Conservation (phyloP, 2,888 invertebrate species). For the Opisthograptis luteolata region DNA sequence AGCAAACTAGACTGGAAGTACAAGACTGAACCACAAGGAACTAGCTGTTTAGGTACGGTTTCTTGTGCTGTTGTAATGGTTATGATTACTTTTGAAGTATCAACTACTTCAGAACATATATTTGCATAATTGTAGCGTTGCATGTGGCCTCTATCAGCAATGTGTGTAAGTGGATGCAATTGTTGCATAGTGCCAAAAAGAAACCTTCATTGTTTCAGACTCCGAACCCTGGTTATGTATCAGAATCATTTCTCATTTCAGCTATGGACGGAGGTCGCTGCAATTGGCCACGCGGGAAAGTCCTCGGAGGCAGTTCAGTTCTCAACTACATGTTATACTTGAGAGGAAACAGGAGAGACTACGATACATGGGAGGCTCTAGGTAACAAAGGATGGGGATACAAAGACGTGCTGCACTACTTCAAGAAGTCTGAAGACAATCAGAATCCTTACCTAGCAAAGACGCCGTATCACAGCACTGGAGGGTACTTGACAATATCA, state of each 20-base stretch:
- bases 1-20: constrained; percentile 96
- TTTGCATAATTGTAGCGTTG: no score
- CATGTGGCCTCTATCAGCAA: no score
- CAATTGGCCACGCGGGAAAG: constrained; percentile 97
- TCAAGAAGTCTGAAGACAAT: constrained; percentile 96
- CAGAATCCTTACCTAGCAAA: constrained; percentile 92
- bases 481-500: constrained; percentile 92
- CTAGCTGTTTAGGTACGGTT: constrained; percentile 89
- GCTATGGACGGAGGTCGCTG: constrained; percentile 93
- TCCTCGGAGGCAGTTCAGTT: constrained; percentile 94
- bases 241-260: constrained; percentile 68
- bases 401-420: constrained; percentile 91
- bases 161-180: no score
- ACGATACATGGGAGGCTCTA: constrained; percentile 93
- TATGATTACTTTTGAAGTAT: no score
- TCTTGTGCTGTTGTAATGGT: no score
- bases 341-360: constrained; percentile 94
- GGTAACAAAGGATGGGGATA: constrained; percentile 96
- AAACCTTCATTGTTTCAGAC: no score
- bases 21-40: constrained; percentile 94
- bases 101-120: no score
- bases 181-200: no score
- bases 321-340: constrained; percentile 97
- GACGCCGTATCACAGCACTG: constrained; percentile 91
- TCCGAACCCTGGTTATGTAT: no score